Evolutionary conservation across 2,888 invertebrate genomes (phyloP).

Genomic region (Lymantria monacha): DNA sequence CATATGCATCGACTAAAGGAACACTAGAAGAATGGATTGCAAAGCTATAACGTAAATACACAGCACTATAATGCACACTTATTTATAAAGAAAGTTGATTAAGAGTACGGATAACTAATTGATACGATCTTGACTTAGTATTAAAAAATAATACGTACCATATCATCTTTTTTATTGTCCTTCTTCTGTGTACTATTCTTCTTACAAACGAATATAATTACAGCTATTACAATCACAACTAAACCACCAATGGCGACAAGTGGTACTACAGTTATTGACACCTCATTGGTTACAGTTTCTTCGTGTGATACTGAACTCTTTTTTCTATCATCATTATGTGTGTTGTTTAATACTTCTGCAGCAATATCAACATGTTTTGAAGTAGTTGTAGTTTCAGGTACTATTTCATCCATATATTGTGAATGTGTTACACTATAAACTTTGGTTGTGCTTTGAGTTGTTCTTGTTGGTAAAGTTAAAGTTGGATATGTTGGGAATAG

Average conservation of each 20-base stretch:
- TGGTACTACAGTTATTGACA: conserved; percentile 86
- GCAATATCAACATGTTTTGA: conserved; percentile 49
- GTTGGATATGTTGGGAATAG: conserved; percentile 40
- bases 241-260: conserved; percentile 87
- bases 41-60: too few species aligned
- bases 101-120: too few species aligned
- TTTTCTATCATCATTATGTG: conserved; percentile 43
- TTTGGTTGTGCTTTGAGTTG: conserved; percentile 26
- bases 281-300: conserved; percentile 71
- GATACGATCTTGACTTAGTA: too few species aligned
- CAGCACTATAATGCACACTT: too few species aligned
- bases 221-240: conserved; percentile 85
- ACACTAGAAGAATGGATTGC: too few species aligned
- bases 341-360: conserved; percentile 42
- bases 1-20: too few species aligned
- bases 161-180: conserved; percentile 88
- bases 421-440: conserved; percentile 52
- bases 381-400: conserved; percentile 43
- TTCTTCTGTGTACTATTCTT: conserved; percentile 85
- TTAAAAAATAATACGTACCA: conserved; percentile 73
- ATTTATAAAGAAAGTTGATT: too few species aligned
- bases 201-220: conserved; percentile 87
- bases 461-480: conserved; percentile 41
- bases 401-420: conserved; percentile 50
- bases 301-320: conserved; percentile 50